Base-by-base conservation (phyloP, 1,140 invertebrate genomes). In the Drosophila nannoptera region DNA sequence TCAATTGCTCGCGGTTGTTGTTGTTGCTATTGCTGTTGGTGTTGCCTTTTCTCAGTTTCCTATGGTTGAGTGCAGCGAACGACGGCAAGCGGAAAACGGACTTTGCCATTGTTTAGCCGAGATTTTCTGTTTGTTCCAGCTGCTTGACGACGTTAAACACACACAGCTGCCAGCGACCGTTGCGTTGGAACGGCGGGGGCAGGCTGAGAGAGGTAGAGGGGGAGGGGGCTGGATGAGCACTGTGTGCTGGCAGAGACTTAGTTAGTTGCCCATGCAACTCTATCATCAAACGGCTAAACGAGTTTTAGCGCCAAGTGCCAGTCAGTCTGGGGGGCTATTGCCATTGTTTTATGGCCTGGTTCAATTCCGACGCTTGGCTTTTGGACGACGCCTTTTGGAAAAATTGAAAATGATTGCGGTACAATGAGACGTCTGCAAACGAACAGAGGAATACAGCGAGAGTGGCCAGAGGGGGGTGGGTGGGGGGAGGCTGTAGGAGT, bases 1-100 rank as follows among this genome's bases (percentile, higher is more conserved):
- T 84, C 81, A 86, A 84, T 84, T 77, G 81, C 81, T 78, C 73
- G 81, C 81, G 76, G 80, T 86, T 75, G 70, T 69, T 69, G 52
- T 53, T 65, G 50, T 32, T 64, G 32, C 46, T 65, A 32, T 75
- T 55, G 38, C 12, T 58, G 42, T 35, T 35, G 11, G 11, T 67
- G 12, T 56, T 48, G 48, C 38, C 53, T 70, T 56, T 68, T 55
- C 50, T 62, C 38, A 49, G 31, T 53, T 63, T 56, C 38, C 52
- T 54, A 64, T 48, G 70, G 38, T 73, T 69, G 50, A 73, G 66
- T 73, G 66, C 65, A 69, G 22, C 54, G 45, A 42, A 36, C 31
- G 33, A 14, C 12, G 22, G 61, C 42, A 14, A 36, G 58, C 22
- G 43, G 56, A 11, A 55, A 54, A 60, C 45, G 62, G 63, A 73